These are phyloP conservation scores for Cirrhinus mrigala DNA, from an alignment of 2,797 vertebrate species.

Conservation along the genomic window DNA sequence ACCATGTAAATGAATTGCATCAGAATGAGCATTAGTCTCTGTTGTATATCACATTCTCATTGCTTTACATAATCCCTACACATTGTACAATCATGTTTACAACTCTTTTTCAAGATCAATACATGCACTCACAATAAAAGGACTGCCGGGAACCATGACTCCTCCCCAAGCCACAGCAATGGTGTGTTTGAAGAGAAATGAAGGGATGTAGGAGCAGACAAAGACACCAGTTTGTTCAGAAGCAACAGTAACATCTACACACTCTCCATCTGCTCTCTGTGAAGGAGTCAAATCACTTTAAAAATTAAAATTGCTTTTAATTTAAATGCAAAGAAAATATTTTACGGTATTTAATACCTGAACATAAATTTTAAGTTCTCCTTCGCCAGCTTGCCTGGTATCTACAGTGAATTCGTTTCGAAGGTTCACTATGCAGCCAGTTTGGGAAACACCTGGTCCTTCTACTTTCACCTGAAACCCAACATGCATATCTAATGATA, in stretches of 20 bases:
- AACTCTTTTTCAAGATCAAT: slow-evolving; percentile 1
- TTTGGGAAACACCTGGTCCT: slow-evolving; percentile 78
- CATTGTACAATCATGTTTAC: neutral
- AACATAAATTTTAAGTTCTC: slow-evolving; percentile 75
- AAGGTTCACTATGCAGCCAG: slow-evolving; percentile 72
- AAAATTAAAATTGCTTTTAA: neutral
- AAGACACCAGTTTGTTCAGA: slow-evolving; percentile 78
- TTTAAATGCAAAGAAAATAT: neutral
- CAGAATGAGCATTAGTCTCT: neutral
- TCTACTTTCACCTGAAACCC: slow-evolving; percentile 44
- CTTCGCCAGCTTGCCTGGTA: slow-evolving; percentile 77
- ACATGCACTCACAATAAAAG: slow-evolving; percentile 75
- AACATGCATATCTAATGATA: neutral
- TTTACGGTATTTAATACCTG: slow-evolving; percentile 66
- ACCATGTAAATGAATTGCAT: slow-evolving; percentile 18
- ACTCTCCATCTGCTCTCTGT: slow-evolving; percentile 74
- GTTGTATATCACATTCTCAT: neutral
- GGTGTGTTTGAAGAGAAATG: slow-evolving; percentile 76
- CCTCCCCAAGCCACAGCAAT: slow-evolving; percentile 80
- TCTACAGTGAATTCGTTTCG: slow-evolving; percentile 79
- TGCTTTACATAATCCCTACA: neutral
- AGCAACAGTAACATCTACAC: slow-evolving; percentile 74
- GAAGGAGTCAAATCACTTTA: slow-evolving; percentile 6
- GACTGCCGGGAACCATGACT: slow-evolving; percentile 80
- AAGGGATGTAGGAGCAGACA: slow-evolving; percentile 77